Conservation (phyloP, 2,113 vertebrate genomes). For the Numida meleagris region DNA sequence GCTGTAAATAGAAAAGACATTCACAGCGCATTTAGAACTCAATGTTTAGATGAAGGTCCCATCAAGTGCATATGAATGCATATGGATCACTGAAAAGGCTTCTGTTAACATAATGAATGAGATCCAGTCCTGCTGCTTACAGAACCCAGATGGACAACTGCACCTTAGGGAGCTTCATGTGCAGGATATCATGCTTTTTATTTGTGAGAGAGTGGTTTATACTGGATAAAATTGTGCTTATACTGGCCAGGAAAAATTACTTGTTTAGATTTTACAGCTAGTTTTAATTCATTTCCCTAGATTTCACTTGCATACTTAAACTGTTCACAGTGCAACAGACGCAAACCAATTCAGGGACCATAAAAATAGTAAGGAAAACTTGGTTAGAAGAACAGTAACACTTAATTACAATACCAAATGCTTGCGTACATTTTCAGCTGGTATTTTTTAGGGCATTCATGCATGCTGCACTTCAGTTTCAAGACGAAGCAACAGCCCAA, state of each 20-base stretch:
- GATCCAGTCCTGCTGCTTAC: not conserved
- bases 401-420: not conserved
- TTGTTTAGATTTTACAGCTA: not conserved
- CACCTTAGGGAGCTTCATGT: not conserved
- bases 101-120: not conserved
- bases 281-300: not conserved
- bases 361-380: not conserved
- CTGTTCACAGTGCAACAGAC: not conserved
- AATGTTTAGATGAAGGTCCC: not conserved
- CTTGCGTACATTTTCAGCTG: accelerated
- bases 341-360: not conserved
- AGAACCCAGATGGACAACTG: not conserved
- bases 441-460: not conserved
- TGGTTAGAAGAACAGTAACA: not conserved
- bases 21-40: not conserved
- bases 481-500: not conserved
- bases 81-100: not conserved
- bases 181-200: not conserved
- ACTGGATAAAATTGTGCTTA: not conserved
- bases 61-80: not conserved
- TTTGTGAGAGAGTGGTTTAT: not conserved
- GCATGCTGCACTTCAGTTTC: not conserved
- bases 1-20: not conserved
- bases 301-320: not conserved
- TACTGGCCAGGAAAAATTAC: not conserved